phyloP scores from a whole-genome alignment of 35 echinoderm and acorn worm species.

The Ophiothrix spiculata region DNA sequence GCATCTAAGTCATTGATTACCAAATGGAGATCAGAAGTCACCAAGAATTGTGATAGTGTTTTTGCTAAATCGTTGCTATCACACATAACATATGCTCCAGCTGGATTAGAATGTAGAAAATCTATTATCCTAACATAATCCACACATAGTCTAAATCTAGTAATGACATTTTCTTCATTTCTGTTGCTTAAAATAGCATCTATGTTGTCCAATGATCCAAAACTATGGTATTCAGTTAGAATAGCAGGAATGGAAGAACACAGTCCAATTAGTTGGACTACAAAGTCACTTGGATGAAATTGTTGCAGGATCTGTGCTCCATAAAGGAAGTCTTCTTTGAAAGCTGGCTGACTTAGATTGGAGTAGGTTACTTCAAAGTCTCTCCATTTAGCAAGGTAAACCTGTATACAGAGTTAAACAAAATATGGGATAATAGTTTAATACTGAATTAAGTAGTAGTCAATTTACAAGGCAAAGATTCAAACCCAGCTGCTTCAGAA shows the following conservation, averaged over 20 bases:
- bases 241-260: conserved; percentile 2
- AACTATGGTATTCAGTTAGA: conserved; percentile 20
- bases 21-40: conserved; percentile 10
- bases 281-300: conserved; percentile 2
- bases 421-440: too few relatives aligned
- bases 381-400: conserved; percentile 29
- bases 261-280: conserved; percentile 20
- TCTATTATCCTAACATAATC: neutral
- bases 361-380: conserved; percentile 21
- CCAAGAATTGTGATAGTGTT: conserved; percentile 46
- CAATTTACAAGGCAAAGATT: too few relatives aligned
- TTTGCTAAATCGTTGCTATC: conserved; percentile 32
- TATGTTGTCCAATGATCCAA: too few relatives aligned
- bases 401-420: neutral
- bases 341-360: neutral
- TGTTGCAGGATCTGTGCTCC: conserved; percentile 26
- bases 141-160: too few relatives aligned
- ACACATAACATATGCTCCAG: neutral
- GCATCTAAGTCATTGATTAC: conserved; percentile 41
- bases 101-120: neutral
- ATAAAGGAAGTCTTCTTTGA: conserved; percentile 33
- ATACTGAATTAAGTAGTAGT: too few relatives aligned
- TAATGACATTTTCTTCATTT: neutral
- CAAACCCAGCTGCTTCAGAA: too few relatives aligned
- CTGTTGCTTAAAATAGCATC: too few relatives aligned